Conservation (phyloP, 2,113 vertebrate species). For the Actenoides lindsayi region DNA sequence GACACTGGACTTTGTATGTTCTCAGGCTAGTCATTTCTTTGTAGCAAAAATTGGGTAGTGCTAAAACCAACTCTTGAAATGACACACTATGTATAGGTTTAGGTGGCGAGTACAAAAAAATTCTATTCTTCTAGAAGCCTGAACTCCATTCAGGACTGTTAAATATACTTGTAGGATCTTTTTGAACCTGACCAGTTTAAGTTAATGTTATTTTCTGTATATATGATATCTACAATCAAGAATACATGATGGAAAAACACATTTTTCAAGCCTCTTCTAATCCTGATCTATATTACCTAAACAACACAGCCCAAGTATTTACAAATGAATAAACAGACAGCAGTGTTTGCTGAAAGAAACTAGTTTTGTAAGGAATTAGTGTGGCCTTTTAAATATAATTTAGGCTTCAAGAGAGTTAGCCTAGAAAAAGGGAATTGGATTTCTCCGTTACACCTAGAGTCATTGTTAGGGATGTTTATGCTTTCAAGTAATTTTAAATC, state of each 20-base stretch:
- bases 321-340: neutral
- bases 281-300: neutral
- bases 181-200: neutral
- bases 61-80: neutral
- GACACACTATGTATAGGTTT: neutral
- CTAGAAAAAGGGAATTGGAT: neutral
- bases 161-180: neutral
- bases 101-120: neutral
- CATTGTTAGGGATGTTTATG: neutral
- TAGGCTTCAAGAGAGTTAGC: neutral
- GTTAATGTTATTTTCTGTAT: neutral
- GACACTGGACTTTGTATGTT: neutral
- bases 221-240: neutral
- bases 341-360: neutral
- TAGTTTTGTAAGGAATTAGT: neutral
- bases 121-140: neutral
- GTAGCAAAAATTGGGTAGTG: neutral
- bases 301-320: neutral
- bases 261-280: neutral
- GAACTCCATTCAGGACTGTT: neutral
- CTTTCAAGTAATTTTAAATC: neutral
- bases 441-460: neutral
- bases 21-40: neutral
- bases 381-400: neutral
- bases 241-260: neutral